Percentiles rank a stretch among this genome's conserved stretches.
Evolutionary conservation across 2,113 vertebrate genomes (phyloP).

Genomic region (Poeciliopsis prolifica): DNA sequence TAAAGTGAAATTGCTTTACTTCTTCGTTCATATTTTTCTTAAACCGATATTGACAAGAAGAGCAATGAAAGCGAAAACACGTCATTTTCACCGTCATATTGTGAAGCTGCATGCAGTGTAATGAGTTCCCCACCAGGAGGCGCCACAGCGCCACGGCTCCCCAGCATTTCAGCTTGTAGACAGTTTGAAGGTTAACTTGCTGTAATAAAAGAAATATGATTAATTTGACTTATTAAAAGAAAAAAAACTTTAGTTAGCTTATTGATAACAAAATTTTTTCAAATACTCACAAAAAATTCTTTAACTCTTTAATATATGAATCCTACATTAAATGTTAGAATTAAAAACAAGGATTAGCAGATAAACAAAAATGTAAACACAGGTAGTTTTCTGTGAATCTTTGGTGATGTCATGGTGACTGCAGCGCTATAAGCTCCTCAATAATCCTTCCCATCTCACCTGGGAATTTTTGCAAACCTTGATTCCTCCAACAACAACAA

Average conservation of each 20-base stretch:
- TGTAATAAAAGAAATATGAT: neutral
- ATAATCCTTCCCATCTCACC: conserved; percentile 37
- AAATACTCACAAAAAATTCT: neutral
- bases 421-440: conserved; percentile 27
- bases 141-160: conserved; percentile 43
- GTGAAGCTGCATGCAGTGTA: conserved; percentile 9
- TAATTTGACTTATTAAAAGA: too few relatives aligned
- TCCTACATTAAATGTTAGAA: neutral
- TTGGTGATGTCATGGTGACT: conserved; percentile 34
- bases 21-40: neutral
- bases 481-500: conserved; percentile 19
- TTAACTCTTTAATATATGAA: neutral
- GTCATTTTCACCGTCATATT: neutral
- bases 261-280: too few relatives aligned
- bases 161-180: neutral
- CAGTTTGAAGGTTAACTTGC: neutral
- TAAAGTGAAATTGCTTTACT: too few relatives aligned
- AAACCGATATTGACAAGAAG: neutral
- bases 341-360: neutral
- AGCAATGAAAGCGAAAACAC: neutral
- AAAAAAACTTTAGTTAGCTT: neutral
- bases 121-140: conserved; percentile 45
- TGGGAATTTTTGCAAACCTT: conserved; percentile 29
- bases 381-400: conserved; percentile 12
- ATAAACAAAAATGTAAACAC: conserved; percentile 18